These are phyloP conservation scores for Lethenteron camtschaticum DNA, from an alignment of 2,113 vertebrate species.

Conservation along the genomic window DNA sequence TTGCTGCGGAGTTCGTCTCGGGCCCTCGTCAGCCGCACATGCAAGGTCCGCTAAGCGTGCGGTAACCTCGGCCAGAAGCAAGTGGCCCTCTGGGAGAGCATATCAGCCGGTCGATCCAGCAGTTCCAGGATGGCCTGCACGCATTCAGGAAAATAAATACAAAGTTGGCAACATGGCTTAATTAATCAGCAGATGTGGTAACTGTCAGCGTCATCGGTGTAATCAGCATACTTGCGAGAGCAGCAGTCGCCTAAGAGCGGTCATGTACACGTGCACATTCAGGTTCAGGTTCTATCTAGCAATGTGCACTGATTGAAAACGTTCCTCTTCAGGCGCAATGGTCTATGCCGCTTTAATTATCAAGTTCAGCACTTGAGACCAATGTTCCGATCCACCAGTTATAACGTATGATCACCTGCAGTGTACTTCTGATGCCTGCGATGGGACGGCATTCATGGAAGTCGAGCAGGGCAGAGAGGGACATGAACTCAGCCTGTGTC, in stretches of 20 bases:
- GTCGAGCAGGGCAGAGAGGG: constrained; percentile 38
- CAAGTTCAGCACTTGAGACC: background rate
- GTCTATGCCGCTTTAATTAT: background rate
- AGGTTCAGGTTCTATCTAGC: background rate
- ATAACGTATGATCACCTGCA: constrained; percentile 31
- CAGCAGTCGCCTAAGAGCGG: background rate
- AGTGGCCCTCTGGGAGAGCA: constrained; percentile 16
- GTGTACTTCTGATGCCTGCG: constrained; percentile 23
- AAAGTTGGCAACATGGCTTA: background rate
- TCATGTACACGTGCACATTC: background rate
- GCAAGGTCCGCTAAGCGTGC: constrained; percentile 21
- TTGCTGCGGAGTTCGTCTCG: constrained; percentile 7
- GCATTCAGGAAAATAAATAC: constrained; percentile 5
- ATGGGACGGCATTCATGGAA: constrained; percentile 28
- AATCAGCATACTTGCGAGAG: background rate
- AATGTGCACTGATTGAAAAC: no score
- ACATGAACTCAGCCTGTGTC: constrained; percentile 38
- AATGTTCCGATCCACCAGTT: background rate
- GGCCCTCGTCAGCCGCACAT: constrained; percentile 8
- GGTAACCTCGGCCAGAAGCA: constrained; percentile 19
- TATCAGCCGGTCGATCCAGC: constrained; percentile 16
- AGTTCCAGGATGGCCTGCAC: constrained; percentile 22
- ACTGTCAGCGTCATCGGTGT: background rate
- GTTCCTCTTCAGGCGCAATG: background rate
- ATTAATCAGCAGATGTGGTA: background rate